phyloP scores from a whole-genome alignment of 2,888 invertebrate genomes.

The Plutella xylostella region DNA sequence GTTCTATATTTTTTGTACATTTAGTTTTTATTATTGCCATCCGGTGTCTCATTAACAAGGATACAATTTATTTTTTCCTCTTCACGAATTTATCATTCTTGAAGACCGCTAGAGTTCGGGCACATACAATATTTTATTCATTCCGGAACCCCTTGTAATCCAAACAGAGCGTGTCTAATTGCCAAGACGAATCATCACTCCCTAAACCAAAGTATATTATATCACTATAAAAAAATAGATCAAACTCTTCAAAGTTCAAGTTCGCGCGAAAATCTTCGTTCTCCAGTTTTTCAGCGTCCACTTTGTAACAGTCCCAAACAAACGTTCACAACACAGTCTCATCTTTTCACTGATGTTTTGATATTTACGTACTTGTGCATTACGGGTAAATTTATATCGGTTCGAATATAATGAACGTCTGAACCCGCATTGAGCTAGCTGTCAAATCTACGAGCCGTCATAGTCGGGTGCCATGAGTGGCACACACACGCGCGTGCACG shows the following conservation, averaged over 20 bases:
- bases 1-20: constrained; percentile 35
- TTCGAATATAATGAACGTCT: constrained; percentile 66
- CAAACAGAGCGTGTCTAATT: constrained; percentile 56
- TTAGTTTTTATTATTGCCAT: constrained; percentile 27
- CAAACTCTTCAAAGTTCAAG: constrained; percentile 41
- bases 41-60: constrained; percentile 25
- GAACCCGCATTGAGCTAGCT: constrained; percentile 71
- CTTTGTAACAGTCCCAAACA: constrained; percentile 20
- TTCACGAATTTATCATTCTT: constrained; percentile 35
- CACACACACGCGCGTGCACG: constrained; percentile 55
- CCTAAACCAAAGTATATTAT: constrained; percentile 36
- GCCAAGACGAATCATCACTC: constrained; percentile 55
- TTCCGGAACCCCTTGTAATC: constrained; percentile 49
- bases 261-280: constrained; percentile 45
- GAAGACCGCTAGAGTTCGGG: constrained; percentile 38
- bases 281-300: constrained; percentile 5
- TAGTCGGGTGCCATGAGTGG: constrained; percentile 69
- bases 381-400: constrained; percentile 45
- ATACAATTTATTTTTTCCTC: constrained; percentile 37
- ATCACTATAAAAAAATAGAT: constrained; percentile 56
- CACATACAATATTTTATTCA: constrained; percentile 45
- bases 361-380: constrained; percentile 2
- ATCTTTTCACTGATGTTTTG: constrained; percentile 4
- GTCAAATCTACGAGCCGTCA: constrained; percentile 72
- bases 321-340: constrained; percentile 2